These are phyloP conservation scores for Gymnothorax reevesii DNA, from an alignment of 2,797 vertebrate species.

Conservation along the genomic window DNA sequence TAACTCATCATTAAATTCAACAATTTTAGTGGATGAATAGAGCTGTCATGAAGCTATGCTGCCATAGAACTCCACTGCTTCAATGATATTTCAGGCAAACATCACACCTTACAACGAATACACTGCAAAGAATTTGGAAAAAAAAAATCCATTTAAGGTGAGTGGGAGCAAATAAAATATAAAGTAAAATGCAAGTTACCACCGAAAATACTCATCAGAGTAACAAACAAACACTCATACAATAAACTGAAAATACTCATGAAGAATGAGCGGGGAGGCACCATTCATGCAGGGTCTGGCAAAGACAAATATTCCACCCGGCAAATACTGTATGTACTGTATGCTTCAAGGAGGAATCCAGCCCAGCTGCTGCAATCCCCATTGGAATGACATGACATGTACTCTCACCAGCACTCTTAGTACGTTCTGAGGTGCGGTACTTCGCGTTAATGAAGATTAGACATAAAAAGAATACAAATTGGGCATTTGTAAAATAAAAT, in stretches of 20 bases:
- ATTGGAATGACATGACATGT: conserved; percentile 14
- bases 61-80: neutral
- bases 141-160: neutral
- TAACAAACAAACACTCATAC: neutral
- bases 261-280: neutral
- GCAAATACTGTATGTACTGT: neutral
- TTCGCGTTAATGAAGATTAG: conserved; percentile 4
- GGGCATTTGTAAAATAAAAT: conserved; percentile 14
- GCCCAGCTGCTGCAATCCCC: neutral
- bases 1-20: neutral
- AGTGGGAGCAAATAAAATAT: neutral
- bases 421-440: neutral
- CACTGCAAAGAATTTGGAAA: neutral
- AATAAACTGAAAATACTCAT: neutral
- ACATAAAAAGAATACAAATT: conserved; percentile 27
- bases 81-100: neutral
- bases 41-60: neutral
- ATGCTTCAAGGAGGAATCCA: neutral
- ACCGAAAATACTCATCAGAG: neutral
- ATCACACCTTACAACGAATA: neutral
- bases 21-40: neutral
- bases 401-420: neutral
- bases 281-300: neutral
- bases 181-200: neutral
- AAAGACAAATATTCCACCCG: neutral